Base-by-base conservation (phyloP, 2,113 vertebrate species). In the Dermatemys mawii region DNA sequence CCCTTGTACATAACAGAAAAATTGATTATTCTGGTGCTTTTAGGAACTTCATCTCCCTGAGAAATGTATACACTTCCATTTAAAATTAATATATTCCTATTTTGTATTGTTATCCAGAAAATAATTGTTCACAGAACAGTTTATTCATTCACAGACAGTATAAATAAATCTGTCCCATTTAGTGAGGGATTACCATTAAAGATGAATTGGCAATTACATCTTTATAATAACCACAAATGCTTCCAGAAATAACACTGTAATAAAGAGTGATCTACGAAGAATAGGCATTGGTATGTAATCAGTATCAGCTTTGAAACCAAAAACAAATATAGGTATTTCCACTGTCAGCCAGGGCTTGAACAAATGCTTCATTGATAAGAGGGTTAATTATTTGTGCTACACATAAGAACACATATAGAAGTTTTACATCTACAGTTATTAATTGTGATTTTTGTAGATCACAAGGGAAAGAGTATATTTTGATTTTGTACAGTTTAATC, bases 21-120 rank as follows among this genome's bases (percentile, higher is more conserved):
- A 79, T 86, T 22, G 41, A 11, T 76, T 41, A 26, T 46, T 76
- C 78, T 89, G 51, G 46, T 49, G 8, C 55, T 92, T 87, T 70
- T 75, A 35, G 76, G 49, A 93, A 67, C 60, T 80, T 93, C 87
- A 86, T 51, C 73, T 94, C 54, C 85, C 87, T 94, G n/a, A 76
- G 55, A 95, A 96, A 90, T 80, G 5, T 70, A 92, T 90, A 32
- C 78, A 41, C 32, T n/a, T 88, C 10, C 24, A 76, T 70, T 41
- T 90, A 63, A 92, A 89, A 78, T 53, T 8, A n/a, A 51, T 89
- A 5, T 9, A 49, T 80, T 93, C n/a, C 41, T 14, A 73, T 86
- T 95, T 17, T 41, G 11, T 86, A 53, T 57, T 82, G 94, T 53
- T 84, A 92, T 90, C 35, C 76, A n/a, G 17, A 67, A 88, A 83